Evolutionary conservation across 2,797 vertebrate genomes (phyloP).

Genomic region (Falco peregrinus): DNA sequence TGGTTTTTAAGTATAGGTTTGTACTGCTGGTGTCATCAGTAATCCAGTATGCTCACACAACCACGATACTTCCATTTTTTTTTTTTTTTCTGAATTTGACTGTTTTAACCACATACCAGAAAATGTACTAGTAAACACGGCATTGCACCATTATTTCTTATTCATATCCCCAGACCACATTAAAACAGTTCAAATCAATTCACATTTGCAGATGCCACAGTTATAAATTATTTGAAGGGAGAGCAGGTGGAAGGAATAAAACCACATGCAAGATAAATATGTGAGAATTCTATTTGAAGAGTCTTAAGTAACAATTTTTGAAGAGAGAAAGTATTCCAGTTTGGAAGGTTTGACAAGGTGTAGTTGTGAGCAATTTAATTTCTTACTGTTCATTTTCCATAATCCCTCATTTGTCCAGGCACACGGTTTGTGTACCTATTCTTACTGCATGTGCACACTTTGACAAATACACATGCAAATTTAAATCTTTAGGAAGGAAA

Average conservation of each 20-base stretch:
- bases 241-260: constrained; percentile 24
- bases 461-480: background rate
- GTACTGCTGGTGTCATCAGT: background rate
- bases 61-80: background rate
- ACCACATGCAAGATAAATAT: rapidly evolving
- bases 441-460: background rate
- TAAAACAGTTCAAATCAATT: background rate
- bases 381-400: background rate
- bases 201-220: background rate
- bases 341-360: background rate
- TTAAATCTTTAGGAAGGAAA: background rate
- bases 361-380: background rate
- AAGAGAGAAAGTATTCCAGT: background rate
- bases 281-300: background rate
- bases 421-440: background rate
- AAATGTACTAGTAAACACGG: background rate
- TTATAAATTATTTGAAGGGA: background rate
- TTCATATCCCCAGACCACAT: background rate
- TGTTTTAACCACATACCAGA: background rate
- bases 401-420: background rate
- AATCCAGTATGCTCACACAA: background rate
- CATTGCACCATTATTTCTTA: background rate
- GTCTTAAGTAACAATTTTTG: background rate
- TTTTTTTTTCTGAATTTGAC: background rate
- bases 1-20: background rate